Conservation (phyloP, 2,797 vertebrate species). For the Peromyscus melanophrys region DNA sequence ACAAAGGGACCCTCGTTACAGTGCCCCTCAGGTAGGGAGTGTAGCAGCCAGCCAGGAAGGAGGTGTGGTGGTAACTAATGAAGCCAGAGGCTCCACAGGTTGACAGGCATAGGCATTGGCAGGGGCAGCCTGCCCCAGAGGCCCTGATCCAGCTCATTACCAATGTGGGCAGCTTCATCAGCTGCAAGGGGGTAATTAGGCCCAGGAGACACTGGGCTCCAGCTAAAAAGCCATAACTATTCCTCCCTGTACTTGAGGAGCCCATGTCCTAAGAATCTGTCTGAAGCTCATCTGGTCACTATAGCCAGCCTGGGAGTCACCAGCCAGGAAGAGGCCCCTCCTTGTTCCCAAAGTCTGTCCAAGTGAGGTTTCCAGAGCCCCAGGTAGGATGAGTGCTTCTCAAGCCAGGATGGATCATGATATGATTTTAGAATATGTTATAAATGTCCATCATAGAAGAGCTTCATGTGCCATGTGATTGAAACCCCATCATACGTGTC, state of each 20-base stretch:
- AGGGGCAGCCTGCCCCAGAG: background rate
- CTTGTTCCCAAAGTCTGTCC: background rate
- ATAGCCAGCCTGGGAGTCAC: background rate
- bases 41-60: background rate
- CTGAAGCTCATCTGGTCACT: background rate
- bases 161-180: background rate
- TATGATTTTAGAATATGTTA: too few species aligned
- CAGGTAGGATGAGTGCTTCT: background rate
- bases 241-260: background rate
- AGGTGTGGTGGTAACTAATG: fast-evolving
- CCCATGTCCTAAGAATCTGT: background rate
- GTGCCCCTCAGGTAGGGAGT: fast-evolving
- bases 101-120: background rate
- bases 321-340: background rate
- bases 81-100: background rate
- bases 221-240: background rate
- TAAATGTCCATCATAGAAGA: background rate
- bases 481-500: background rate
- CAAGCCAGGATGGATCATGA: background rate
- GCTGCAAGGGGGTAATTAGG: constrained; percentile 38
- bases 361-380: background rate
- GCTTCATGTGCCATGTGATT: background rate
- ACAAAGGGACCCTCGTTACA: background rate
- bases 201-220: background rate
- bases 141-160: background rate